These are phyloP conservation scores for Melangyna quadrimaculata DNA, from an alignment of 2,888 invertebrate genomes.

Conservation along the genomic window DNA sequence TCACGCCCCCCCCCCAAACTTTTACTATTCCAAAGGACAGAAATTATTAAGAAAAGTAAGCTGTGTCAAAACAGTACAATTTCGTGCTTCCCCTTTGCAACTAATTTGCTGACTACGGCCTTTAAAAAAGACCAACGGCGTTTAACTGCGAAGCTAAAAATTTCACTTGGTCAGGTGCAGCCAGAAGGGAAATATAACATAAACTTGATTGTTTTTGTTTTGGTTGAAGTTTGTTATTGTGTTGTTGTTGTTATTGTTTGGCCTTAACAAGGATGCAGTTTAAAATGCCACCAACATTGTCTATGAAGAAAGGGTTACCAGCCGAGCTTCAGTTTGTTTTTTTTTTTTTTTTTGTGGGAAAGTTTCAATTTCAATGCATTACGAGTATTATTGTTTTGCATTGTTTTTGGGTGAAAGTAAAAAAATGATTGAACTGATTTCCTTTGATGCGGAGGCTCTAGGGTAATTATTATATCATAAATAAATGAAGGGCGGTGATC, in stretches of 20 bases:
- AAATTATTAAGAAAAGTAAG: too few relatives aligned
- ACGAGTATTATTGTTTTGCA: background rate
- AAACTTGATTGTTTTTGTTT: constrained; percentile 15
- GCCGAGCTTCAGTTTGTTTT: constrained; percentile 28
- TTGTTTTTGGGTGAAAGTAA: constrained; percentile 60
- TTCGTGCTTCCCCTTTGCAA: background rate
- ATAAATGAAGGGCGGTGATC: constrained; percentile 33
- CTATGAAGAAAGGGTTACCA: constrained; percentile 56
- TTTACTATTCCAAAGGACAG: too few relatives aligned
- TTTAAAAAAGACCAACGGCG: background rate
- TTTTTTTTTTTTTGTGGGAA: constrained; percentile 25
- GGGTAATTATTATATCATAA: constrained; percentile 38
- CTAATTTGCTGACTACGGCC: background rate
- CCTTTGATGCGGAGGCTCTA: constrained; percentile 43
- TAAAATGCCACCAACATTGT: constrained; percentile 63
- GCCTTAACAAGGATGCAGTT: constrained; percentile 60
- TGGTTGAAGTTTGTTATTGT: too few relatives aligned
- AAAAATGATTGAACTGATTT: constrained; percentile 67
- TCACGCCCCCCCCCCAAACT: background rate
- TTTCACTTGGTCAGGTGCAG: constrained; percentile 70
- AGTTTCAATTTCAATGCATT: constrained; percentile 28
- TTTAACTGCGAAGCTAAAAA: constrained; percentile 10
- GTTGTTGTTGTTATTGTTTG: constrained; percentile 2
- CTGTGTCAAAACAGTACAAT: too few relatives aligned
- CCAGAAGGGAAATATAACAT: constrained; percentile 59